Evolutionary conservation across 2,113 vertebrate genomes (phyloP), one percentile per base, ranked within the genome.

Genomic region (Rattus rattus): DNA sequence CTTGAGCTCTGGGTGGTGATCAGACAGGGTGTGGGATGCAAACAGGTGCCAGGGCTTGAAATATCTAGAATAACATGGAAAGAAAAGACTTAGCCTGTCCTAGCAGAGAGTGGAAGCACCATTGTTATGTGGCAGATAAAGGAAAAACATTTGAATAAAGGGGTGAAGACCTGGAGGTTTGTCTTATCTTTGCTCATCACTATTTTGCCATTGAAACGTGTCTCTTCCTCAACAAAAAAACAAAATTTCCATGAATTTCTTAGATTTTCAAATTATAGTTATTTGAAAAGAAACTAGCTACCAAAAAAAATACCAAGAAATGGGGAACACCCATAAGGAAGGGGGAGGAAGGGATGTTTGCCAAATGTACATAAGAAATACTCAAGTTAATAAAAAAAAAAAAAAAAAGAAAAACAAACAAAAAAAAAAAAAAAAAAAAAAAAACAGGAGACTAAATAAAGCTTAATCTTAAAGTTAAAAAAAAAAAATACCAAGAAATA

Each of bases 241-340:
- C 88, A 2, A 61, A 2, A 36, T 83, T 79, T 56, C 63, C 56
- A 43, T 20, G 49, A n/a, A 61, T 88, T 61, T 19, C 52, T 56
- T 63, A 72, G 11, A 24, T 69, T 70, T 86, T 70, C 79, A 80
- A 93, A 73, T 22, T 70, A 30, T 2, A 77, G 43, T 52, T 88
- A 33, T 63, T 93, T 88, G 26, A 59, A 83, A 92, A 67, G 20
- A 54, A 79, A 85, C n/a, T n/a, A 43, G 13, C 49, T 86, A 4
- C 20, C 30, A 70, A 94, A 91, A 69, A n/a, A 43, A 70, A 7
- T 61, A 88, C 47, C 69, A 22, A 85, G 52, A 93, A 91, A 80
- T 20, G n/a, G n/a, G n/a, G n/a, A n/a, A n/a, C n/a, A n/a, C n/a
- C n/a, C n/a, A n/a, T n/a, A n/a, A n/a, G n/a, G n/a, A n/a, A n/a